phyloP scores from a whole-genome alignment of 1,140 invertebrate genomes.

The Ptiloglossa arizonensis region DNA sequence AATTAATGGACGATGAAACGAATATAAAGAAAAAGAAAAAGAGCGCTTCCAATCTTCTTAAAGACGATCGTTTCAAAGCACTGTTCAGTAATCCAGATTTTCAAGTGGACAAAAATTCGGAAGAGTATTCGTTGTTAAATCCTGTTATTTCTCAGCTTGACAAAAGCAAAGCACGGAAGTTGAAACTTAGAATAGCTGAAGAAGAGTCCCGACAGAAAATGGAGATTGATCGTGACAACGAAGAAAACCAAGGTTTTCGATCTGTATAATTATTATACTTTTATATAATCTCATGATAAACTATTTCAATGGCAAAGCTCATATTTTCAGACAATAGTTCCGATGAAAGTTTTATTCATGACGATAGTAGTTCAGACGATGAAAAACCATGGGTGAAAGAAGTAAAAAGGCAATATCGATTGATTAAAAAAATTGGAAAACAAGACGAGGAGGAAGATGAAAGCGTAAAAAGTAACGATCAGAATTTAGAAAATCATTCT shows the following conservation, averaged over 20 bases:
- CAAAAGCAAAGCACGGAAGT: slow-evolving; percentile 85
- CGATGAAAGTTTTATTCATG: slow-evolving; percentile 71
- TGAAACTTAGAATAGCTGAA: slow-evolving; percentile 76
- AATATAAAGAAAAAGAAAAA: slow-evolving; percentile 84
- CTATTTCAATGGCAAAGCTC: not conserved
- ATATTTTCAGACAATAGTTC: slow-evolving; percentile 52
- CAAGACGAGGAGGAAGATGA: slow-evolving; percentile 77
- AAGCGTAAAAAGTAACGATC: slow-evolving; percentile 66
- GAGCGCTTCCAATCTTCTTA: slow-evolving; percentile 85
- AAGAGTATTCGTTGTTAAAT: slow-evolving; percentile 94
- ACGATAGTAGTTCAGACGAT: slow-evolving; percentile 85
- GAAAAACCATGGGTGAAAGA: slow-evolving; percentile 90
- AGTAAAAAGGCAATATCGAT: slow-evolving; percentile 88
- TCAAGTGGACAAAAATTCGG: slow-evolving; percentile 93
- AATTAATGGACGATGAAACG: slow-evolving; percentile 87
- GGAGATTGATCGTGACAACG: slow-evolving; percentile 44
- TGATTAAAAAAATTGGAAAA: slow-evolving; percentile 81
- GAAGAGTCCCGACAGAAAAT: slow-evolving; percentile 69
- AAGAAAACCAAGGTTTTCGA: slow-evolving; percentile 42
- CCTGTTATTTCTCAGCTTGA: slow-evolving; percentile 93
- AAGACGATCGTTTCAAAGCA: slow-evolving; percentile 94
- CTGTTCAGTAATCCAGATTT: slow-evolving; percentile 97
- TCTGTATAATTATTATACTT: slow-evolving; percentile 41
- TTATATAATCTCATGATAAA: slow-evolving; percentile 38
- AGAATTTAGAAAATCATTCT: slow-evolving; percentile 72